Evolutionary conservation across 2,888 invertebrate species (phyloP).

Genomic region (Coleophora flavipennella): DNA sequence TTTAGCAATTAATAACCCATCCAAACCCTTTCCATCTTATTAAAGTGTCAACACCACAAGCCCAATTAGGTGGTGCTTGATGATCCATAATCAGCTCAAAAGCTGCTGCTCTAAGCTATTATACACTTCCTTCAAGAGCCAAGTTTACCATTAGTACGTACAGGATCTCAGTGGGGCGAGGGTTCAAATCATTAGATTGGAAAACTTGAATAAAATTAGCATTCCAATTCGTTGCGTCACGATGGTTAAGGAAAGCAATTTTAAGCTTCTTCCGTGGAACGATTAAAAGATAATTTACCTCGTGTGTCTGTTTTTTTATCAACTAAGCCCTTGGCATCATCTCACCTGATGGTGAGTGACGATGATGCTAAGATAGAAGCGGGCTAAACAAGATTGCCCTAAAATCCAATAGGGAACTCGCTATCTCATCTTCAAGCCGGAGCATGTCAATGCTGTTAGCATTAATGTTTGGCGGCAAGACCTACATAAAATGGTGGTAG

Average conservation of each 20-base stretch:
- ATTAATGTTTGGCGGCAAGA: too few species aligned
- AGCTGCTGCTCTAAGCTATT: conserved; percentile 34
- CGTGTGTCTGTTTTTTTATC: too few species aligned
- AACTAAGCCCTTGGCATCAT: too few species aligned
- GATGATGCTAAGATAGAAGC: too few species aligned
- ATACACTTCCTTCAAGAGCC: conserved; percentile 3
- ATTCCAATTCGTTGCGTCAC: conserved; percentile 17
- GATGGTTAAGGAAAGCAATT: background rate
- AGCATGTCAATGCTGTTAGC: too few species aligned
- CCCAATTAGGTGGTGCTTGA: conserved; percentile 31
- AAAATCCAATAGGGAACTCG: too few species aligned
- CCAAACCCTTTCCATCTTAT: background rate
- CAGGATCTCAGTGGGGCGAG: conserved; percentile 11
- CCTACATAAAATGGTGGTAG: too few species aligned
- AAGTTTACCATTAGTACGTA: conserved; percentile 19
- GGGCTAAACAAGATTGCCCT: too few species aligned
- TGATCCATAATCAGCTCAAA: conserved; percentile 38
- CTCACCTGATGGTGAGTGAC: too few species aligned
- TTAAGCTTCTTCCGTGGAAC: background rate
- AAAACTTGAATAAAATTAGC: conserved; percentile 44
- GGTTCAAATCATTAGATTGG: conserved; percentile 25
- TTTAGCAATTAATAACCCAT: background rate
- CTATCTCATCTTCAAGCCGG: too few species aligned
- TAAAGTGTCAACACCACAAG: conserved; percentile 9
- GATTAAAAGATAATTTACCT: too few species aligned